Base-by-base conservation (phyloP, 1,140 invertebrate species). In the Nymphalis io region DNA sequence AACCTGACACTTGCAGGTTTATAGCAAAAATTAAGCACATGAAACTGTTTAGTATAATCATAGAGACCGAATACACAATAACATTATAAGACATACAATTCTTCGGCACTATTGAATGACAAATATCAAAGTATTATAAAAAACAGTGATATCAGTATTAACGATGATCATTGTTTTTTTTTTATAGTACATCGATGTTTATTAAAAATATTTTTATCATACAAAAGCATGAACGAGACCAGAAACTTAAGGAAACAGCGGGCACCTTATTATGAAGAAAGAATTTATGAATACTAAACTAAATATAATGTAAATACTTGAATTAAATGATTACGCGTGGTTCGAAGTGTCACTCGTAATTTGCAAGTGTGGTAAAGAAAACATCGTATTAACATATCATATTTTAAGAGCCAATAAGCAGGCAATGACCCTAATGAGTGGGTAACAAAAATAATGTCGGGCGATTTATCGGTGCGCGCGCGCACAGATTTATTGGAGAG, bases 371-470 rank as follows among this genome's bases (percentile, higher is more conserved):
- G 80, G 78, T 79, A 76, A 86, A 83, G 76, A 84, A 85, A 86
- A 87, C 83, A 84, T 81, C 67, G 60, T 78, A 72, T 84, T 75
- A 81, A 79, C 72, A 75, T 75, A 78, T 85, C 82, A 87, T 88
- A 90, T 88, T 82, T 85, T 82, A 88, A 72, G 84, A 90, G 87
- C 81, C 85, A 87, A 89, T 89, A 83, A 83, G 81, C 85, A 89
- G 84, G 80, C 89, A 89, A 91, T 89, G 89, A 91, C 88, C 88
- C 85, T 90, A 89, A 90, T 88, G 88, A 89, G 85, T 83, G 81
- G 79, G 85, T 79, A 88, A 88, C 86, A 89, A 88, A 89, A 91
- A 91, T 91, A 91, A 89, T 89, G 84, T 81, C 71, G 72, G 74
- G 82, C 81, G 83, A 89, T 89, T 87, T 91, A 89, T 88, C 74